phyloP scores from a whole-genome alignment of 2,797 vertebrate genomes.

The Pantherophis alleghaniensis region DNA sequence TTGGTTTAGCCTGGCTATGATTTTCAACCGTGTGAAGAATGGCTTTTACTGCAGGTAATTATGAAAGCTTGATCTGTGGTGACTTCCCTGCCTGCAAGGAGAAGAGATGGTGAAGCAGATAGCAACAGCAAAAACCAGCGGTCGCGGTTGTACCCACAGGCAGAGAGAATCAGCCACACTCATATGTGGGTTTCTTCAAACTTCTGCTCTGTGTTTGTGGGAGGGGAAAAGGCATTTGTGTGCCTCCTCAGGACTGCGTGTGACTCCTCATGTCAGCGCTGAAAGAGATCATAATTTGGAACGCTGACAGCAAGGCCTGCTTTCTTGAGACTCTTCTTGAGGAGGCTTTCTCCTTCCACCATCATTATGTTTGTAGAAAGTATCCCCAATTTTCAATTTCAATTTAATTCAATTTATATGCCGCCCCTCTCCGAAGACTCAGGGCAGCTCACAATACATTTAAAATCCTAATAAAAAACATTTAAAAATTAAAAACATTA shows the following conservation, averaged over 20 bases:
- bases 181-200: neutral
- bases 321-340: neutral
- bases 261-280: too few relatives aligned
- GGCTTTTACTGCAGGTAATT: neutral
- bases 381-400: too few relatives aligned
- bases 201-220: neutral
- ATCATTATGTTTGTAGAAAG: neutral
- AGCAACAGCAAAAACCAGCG: neutral
- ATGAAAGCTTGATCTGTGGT: neutral
- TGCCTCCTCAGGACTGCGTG: too few relatives aligned
- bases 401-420: too few relatives aligned
- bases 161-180: neutral
- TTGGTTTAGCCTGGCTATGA: neutral
- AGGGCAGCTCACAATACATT: too few relatives aligned
- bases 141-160: conserved; percentile 6
- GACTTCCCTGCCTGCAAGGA: neutral
- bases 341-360: neutral
- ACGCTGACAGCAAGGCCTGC: too few relatives aligned
- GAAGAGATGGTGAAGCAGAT: neutral
- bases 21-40: neutral
- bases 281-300: too few relatives aligned
- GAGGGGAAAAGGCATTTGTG: neutral
- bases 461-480: too few relatives aligned
- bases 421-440: too few relatives aligned
- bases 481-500: too few relatives aligned